phyloP scores from a whole-genome alignment of 2,797 vertebrate genomes.

The Lithobates sylvaticus region DNA sequence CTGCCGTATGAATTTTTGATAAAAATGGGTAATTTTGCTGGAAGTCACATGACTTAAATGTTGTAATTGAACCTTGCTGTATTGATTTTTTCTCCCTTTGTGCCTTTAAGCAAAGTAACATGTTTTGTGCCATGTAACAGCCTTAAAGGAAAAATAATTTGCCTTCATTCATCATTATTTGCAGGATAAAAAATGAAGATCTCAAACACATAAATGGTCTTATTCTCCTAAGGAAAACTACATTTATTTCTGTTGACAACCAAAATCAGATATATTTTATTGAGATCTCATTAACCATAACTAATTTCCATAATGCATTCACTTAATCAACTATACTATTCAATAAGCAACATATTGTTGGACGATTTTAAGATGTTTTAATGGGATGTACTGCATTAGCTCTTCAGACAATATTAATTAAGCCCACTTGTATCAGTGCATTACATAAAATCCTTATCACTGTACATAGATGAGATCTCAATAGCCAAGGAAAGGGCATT shows the following conservation, averaged over 20 bases:
- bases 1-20: slow-evolving; percentile 71
- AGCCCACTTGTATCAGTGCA: background rate
- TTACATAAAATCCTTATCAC: background rate
- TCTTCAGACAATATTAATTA: slow-evolving; percentile 7
- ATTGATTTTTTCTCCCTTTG: slow-evolving; percentile 78
- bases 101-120: slow-evolving; percentile 74
- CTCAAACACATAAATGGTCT: slow-evolving; percentile 72
- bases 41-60: slow-evolving; percentile 82
- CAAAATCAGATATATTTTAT: slow-evolving; percentile 17
- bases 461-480: background rate
- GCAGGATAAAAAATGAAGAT: slow-evolving; percentile 68
- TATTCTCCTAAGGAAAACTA: slow-evolving; percentile 68
- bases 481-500: background rate
- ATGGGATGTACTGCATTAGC: background rate
- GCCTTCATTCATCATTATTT: slow-evolving; percentile 72
- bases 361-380: slow-evolving; percentile 3
- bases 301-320: slow-evolving; percentile 17
- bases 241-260: slow-evolving; percentile 20
- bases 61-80: slow-evolving; percentile 82
- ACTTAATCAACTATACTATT: slow-evolving; percentile 5
- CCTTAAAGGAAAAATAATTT: slow-evolving; percentile 77
- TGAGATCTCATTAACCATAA: slow-evolving; percentile 20
- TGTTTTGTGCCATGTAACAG: slow-evolving; percentile 80
- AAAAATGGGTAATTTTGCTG: slow-evolving; percentile 70
- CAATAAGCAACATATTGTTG: background rate